These are phyloP conservation scores for Bradypodion pumilum DNA, from an alignment of 2,797 vertebrate species.

Conservation along the genomic window DNA sequence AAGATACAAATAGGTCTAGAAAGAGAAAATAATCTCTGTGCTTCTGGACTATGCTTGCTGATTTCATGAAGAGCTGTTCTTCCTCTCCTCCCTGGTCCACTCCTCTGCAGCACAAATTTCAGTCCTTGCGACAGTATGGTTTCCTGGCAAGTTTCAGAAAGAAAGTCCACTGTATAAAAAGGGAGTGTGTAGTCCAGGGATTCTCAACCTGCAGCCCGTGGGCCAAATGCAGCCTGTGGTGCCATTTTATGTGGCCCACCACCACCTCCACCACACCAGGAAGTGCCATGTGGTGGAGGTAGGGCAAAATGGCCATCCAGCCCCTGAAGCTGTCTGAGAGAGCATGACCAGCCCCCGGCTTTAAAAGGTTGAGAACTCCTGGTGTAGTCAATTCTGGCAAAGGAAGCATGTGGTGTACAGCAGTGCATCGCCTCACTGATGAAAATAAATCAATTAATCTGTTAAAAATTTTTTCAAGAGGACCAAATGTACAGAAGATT, in stretches of 20 bases:
- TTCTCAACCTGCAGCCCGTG: too few species aligned
- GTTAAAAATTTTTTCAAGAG: background rate
- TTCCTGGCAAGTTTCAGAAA: background rate
- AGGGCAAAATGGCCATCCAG: too few species aligned
- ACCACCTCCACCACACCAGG: too few species aligned
- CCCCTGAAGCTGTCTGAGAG: too few species aligned
- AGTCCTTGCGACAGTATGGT: background rate
- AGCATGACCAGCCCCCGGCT: too few species aligned
- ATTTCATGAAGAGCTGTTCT: background rate
- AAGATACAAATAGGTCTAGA: background rate
- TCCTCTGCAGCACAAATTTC: background rate
- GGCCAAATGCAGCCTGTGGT: too few species aligned
- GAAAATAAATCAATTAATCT: slow-evolving; percentile 13
- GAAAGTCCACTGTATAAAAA: background rate
- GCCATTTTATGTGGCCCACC: too few species aligned
- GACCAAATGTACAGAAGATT: background rate
- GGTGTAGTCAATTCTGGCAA: too few species aligned
- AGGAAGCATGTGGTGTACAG: background rate
- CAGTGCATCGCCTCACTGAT: background rate
- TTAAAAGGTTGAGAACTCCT: too few species aligned
- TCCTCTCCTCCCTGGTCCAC: background rate
- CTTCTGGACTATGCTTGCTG: background rate
- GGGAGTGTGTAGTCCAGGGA: too few species aligned
- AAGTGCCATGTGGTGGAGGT: too few species aligned
- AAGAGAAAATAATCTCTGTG: background rate